These are phyloP conservation scores for Charadrius vociferus DNA, from an alignment of 2,113 vertebrate species.

Conservation along the genomic window DNA sequence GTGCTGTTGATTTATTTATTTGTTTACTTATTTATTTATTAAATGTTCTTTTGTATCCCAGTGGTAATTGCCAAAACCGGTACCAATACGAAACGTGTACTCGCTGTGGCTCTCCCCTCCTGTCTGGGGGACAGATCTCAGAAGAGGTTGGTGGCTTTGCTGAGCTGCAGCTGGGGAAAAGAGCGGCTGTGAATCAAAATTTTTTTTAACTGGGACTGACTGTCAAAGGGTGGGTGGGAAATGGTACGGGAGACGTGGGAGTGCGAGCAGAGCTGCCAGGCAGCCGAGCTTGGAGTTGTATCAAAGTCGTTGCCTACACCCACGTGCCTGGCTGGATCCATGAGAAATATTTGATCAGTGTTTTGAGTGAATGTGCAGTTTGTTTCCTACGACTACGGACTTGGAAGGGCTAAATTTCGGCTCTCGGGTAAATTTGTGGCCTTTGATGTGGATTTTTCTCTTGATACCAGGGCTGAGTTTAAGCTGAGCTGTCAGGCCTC, in stretches of 20 bases:
- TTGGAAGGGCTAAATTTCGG: neutral
- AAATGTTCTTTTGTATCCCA: neutral
- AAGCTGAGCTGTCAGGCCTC: neutral
- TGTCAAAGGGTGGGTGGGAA: neutral
- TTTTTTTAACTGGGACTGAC: neutral
- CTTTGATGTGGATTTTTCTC: neutral
- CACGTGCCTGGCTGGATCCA: neutral
- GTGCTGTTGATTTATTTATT: neutral
- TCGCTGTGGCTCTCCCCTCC: neutral
- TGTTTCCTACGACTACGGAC: neutral
- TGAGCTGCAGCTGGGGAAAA: neutral
- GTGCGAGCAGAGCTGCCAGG: neutral
- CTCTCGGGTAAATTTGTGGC: neutral
- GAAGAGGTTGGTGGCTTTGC: neutral
- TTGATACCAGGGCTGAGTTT: neutral
- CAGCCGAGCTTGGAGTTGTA: neutral
- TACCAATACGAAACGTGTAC: neutral
- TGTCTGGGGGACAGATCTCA: neutral
- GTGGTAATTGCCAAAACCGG: neutral
- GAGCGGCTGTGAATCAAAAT: neutral
- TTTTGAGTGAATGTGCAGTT: neutral
- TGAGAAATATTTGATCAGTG: neutral
- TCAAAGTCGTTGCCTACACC: neutral
- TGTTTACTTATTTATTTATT: slow-evolving; percentile 21
- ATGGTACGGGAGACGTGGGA: neutral